A percentile compares a stretch with the other conserved stretches of the same genome.
Conservation (phyloP, 2,113 vertebrate species). For the Mungos mungo region DNA sequence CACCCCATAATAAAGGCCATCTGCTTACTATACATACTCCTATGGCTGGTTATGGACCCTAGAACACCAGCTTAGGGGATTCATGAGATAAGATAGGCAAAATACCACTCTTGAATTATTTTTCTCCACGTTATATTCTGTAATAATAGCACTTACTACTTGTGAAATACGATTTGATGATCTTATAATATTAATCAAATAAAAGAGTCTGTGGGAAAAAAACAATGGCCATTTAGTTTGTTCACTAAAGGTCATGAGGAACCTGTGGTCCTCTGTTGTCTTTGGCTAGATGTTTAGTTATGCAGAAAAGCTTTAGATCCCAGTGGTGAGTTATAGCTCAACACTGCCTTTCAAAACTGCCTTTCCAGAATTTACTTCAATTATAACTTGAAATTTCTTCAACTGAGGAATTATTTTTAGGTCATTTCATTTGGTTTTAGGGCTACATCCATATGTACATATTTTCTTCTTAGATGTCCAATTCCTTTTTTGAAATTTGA, state of each 20-base stretch:
- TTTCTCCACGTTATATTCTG: background rate
- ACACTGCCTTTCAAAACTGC: background rate
- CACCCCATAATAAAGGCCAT: background rate
- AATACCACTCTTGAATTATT: background rate
- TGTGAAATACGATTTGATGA: background rate
- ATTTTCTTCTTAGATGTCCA: background rate
- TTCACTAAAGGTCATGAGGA: background rate
- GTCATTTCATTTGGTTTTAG: background rate
- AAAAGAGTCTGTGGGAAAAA: background rate
- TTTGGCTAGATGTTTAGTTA: background rate
- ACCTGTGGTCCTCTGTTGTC: background rate
- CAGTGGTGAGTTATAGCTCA: background rate
- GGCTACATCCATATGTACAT: background rate
- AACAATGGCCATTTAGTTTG: background rate
- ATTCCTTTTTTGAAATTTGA: slow-evolving; percentile 25
- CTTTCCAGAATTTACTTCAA: background rate
- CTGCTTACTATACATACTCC: background rate
- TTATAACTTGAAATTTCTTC: slow-evolving; percentile 12
- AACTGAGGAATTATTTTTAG: background rate
- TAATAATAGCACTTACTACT: background rate
- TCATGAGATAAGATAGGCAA: background rate
- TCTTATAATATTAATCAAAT: background rate
- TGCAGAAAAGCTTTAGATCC: background rate
- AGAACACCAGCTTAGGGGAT: background rate
- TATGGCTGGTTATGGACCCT: background rate